phyloP scores from a whole-genome alignment of 2,113 vertebrate genomes.

The Chaetorhynchus papuensis region DNA sequence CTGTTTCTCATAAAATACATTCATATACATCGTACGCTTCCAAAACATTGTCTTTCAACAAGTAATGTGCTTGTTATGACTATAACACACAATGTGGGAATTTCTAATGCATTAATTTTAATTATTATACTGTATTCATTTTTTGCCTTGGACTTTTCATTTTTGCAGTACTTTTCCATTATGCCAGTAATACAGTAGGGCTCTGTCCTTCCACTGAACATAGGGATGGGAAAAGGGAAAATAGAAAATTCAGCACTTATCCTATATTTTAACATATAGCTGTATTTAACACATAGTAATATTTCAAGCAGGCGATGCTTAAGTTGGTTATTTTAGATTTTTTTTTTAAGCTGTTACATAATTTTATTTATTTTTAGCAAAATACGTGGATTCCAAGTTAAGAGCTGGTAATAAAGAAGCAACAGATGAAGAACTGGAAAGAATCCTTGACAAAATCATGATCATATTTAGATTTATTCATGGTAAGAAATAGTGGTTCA shows the following conservation, averaged over 20 bases:
- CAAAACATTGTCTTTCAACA: constrained; percentile 9
- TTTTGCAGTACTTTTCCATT: neutral
- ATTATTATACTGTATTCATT: neutral
- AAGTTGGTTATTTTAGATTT: neutral
- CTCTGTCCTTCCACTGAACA: neutral
- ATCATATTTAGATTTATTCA: constrained; percentile 85
- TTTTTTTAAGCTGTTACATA: neutral
- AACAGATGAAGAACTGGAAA: constrained; percentile 82
- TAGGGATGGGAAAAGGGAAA: neutral
- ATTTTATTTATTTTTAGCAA: constrained; percentile 69
- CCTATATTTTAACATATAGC: neutral
- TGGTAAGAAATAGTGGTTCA: constrained; percentile 58
- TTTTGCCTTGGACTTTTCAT: neutral
- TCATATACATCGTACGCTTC: neutral
- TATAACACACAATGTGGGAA: neutral
- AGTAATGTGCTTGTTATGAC: neutral
- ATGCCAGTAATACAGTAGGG: neutral
- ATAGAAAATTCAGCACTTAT: neutral
- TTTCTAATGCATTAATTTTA: neutral
- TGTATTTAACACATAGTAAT: neutral
- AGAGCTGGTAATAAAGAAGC: constrained; percentile 84
- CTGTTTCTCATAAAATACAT: constrained; percentile 53
- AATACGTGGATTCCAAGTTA: constrained; percentile 82
- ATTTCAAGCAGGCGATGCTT: neutral
- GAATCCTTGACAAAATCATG: constrained; percentile 85